phyloP scores from a whole-genome alignment of 2,113 vertebrate genomes.

The Rhombomys opimus region DNA sequence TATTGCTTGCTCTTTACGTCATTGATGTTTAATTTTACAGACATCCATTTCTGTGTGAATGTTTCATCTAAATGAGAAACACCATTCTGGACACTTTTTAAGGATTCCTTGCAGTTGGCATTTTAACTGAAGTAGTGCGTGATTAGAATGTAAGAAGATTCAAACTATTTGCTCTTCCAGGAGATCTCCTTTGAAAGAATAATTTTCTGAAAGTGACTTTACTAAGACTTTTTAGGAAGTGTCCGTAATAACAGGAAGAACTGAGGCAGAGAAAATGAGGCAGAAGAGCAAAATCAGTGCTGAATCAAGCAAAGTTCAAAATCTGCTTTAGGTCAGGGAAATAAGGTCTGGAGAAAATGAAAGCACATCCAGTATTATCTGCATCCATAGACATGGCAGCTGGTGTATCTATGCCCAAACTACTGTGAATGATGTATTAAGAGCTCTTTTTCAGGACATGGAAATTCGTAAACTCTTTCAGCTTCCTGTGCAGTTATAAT shows the following conservation, averaged over 20 bases:
- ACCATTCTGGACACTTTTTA: neutral
- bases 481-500: neutral
- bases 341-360: neutral
- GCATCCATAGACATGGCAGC: neutral
- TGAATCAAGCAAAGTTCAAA: neutral
- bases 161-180: neutral
- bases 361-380: neutral
- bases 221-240: neutral
- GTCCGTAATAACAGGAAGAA: neutral
- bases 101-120: neutral
- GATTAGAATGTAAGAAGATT: neutral
- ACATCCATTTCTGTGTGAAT: neutral
- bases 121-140: neutral
- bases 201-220: neutral
- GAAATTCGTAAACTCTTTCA: neutral
- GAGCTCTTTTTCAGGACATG: accelerated
- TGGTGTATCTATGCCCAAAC: neutral
- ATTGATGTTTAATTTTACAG: neutral
- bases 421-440: neutral
- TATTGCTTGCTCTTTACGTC: neutral
- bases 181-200: neutral
- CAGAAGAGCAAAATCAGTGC: neutral
- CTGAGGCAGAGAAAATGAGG: neutral
- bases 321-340: neutral
- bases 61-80: neutral